Percentiles rank a stretch among this genome's conserved stretches.
Conservation (phyloP, 2,113 vertebrate genomes). For the Eulacestoma nigropectus region DNA sequence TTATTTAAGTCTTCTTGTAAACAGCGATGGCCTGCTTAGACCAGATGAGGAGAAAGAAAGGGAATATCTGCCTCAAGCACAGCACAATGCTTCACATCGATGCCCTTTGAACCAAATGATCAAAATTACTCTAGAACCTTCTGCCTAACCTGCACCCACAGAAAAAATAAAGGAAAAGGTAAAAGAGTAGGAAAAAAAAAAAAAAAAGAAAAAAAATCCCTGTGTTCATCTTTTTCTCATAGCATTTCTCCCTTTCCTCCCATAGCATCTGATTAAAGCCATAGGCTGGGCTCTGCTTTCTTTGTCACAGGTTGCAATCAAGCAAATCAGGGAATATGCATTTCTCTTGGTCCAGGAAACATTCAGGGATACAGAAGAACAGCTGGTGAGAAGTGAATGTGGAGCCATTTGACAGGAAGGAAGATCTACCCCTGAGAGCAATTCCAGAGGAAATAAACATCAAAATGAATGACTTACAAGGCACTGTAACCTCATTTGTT, state of each 20-base stretch:
- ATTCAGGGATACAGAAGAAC: neutral
- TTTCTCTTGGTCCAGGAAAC: neutral
- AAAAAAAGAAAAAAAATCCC: neutral
- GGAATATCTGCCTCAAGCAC: neutral
- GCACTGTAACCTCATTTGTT: conserved; percentile 48
- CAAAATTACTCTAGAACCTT: neutral
- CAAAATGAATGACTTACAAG: conserved; percentile 59
- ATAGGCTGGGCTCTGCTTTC: neutral
- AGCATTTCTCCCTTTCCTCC: neutral
- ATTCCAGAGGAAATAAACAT: conserved; percentile 57
- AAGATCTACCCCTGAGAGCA: conserved; percentile 38
- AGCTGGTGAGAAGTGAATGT: conserved; percentile 33
- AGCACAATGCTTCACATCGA: neutral
- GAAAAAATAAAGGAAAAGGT: neutral
- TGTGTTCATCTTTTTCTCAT: neutral
- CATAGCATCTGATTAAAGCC: neutral
- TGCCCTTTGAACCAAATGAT: neutral
- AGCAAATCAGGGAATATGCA: neutral
- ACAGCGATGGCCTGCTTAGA: neutral
- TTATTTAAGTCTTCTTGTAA: neutral
- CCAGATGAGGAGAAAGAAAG: neutral
- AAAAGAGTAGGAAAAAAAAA: neutral
- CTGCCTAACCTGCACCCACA: neutral
- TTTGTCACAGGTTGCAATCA: neutral
- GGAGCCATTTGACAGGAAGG: conserved; percentile 9